Evolutionary conservation across 2,113 vertebrate species (phyloP).

Genomic region (Tachysurus vachellii): DNA sequence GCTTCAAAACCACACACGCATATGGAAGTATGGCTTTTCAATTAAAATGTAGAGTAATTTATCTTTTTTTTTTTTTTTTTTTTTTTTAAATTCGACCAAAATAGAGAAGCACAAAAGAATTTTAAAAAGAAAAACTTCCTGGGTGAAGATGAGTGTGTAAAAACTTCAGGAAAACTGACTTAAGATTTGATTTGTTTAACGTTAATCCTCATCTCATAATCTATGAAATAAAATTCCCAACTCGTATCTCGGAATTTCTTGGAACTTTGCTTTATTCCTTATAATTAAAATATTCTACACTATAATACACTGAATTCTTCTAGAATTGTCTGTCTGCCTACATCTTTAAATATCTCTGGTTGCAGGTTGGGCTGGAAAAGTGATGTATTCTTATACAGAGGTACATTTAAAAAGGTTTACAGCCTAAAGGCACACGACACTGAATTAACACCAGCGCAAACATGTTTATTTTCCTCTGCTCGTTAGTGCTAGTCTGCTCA

Average conservation of each 20-base stretch:
- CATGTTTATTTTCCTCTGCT: slow-evolving; percentile 54
- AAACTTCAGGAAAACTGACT: not conserved
- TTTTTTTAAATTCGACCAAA: not conserved
- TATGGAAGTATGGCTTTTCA: not conserved
- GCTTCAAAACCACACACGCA: not conserved
- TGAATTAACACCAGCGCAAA: slow-evolving; percentile 46
- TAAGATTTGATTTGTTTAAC: not conserved
- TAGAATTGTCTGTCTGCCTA: not conserved
- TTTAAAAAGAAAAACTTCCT: not conserved
- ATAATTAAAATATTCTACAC: not conserved
- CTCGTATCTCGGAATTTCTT: no score
- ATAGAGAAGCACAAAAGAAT: not conserved
- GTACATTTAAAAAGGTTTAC: slow-evolving; percentile 14
- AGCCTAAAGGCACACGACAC: slow-evolving; percentile 1
- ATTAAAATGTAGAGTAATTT: not conserved
- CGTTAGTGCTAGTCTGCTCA: slow-evolving; percentile 31
- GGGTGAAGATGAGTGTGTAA: not conserved
- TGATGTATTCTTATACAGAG: not conserved
- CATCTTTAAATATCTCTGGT: not conserved
- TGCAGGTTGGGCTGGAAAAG: not conserved
- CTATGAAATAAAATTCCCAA: no score
- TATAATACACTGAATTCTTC: not conserved
- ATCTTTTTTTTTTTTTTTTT: not conserved
- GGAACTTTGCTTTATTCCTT: no score
- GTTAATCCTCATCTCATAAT: no score